A percentile compares a stretch with the other conserved stretches of the same genome.
Evolutionary conservation across 2,797 vertebrate genomes (phyloP).

Genomic region (Chelonia mydas): DNA sequence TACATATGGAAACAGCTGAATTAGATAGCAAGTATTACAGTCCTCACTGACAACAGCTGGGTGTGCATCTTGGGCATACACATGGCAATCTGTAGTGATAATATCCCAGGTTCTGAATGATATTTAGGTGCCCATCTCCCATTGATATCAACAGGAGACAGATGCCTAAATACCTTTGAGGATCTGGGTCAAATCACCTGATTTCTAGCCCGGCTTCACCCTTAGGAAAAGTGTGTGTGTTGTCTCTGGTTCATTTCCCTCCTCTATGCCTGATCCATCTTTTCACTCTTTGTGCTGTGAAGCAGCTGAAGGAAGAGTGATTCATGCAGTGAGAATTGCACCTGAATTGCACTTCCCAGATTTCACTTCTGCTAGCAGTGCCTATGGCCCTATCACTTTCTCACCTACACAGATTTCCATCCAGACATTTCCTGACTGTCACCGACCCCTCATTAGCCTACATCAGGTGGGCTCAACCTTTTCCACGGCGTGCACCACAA

Average conservation of each 20-base stretch:
- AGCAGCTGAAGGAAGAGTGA: not conserved
- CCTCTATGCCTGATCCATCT: not conserved
- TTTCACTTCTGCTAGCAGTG: not conserved
- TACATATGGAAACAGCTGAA: not conserved
- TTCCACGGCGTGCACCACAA: not conserved
- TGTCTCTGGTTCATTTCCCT: not conserved
- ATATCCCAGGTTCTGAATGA: not conserved
- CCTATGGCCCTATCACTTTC: not conserved
- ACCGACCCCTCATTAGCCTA: not conserved
- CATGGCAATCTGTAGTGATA: not conserved
- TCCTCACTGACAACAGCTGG: not conserved
- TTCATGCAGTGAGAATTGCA: fast-evolving
- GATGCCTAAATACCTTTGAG: constrained; percentile 3
- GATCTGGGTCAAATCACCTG: not conserved
- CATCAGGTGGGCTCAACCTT: not conserved
- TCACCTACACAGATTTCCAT: not conserved
- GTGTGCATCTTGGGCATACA: not conserved
- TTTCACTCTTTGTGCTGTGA: not conserved
- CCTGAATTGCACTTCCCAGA: not conserved
- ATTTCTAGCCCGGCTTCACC: not conserved
- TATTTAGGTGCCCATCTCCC: too few species aligned
- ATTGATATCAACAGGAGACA: constrained; percentile 3
- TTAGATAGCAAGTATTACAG: not conserved
- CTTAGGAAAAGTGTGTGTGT: not conserved
- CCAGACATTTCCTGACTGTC: not conserved